Conservation (phyloP, 2,113 vertebrate species). For the Chlamydotis undulata region DNA sequence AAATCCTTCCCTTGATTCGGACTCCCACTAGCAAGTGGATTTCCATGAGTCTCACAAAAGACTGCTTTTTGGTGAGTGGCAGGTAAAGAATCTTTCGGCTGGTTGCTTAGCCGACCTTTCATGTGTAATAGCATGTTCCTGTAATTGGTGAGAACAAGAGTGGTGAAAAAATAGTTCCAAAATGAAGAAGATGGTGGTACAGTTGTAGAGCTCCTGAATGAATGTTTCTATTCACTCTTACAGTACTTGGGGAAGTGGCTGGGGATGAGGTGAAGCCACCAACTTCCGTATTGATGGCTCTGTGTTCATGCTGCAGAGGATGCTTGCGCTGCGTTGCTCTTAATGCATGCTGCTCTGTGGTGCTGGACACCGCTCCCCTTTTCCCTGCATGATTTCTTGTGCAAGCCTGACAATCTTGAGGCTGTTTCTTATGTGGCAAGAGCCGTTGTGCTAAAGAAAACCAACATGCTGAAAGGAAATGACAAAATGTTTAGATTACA, state of each 20-base stretch:
- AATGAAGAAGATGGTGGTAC: neutral
- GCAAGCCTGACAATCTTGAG: slow-evolving; percentile 34
- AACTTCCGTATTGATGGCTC: neutral
- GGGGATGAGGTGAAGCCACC: neutral
- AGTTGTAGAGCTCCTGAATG: neutral
- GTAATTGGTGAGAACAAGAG: neutral
- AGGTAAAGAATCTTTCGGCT: neutral
- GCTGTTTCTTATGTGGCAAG: slow-evolving; percentile 47
- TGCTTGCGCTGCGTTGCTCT: neutral
- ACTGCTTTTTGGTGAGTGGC: neutral
- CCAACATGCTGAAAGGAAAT: slow-evolving; percentile 40
- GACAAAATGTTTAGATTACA: slow-evolving; percentile 55
- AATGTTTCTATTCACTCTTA: neutral
- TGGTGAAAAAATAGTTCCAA: neutral
- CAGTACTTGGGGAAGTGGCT: neutral
- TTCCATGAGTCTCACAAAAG: neutral
- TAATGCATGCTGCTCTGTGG: neutral
- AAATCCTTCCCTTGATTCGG: neutral
- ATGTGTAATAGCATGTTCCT: accelerated
- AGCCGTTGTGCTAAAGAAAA: slow-evolving; percentile 39
- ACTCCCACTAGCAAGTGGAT: neutral
- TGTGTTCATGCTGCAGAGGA: neutral
- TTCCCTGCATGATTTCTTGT: slow-evolving; percentile 41
- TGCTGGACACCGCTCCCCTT: neutral
- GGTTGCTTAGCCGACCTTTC: neutral